A percentile compares a stretch with the other conserved stretches of the same genome.
These are phyloP conservation scores for Erebia epiphron DNA, from an alignment of 2,888 invertebrate species.

Conservation along the genomic window DNA sequence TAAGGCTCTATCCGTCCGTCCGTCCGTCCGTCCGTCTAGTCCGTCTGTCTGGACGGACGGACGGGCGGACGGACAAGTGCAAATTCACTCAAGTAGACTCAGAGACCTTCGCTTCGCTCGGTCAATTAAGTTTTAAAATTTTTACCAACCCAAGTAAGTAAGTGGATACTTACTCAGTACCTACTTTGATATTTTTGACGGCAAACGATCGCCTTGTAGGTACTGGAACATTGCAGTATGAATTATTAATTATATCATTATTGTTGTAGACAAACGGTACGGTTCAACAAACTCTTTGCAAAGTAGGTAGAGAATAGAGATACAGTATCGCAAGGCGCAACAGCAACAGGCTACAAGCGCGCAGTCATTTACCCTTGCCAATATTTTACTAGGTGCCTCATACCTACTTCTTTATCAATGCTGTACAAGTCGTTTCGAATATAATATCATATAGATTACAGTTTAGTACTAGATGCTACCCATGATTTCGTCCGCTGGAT, in stretches of 20 bases:
- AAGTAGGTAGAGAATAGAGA: slow-evolving; percentile 41
- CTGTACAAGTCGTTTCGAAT: not conserved
- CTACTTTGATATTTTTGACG: not conserved
- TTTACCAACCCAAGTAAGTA: not conserved
- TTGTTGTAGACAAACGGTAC: slow-evolving; percentile 60
- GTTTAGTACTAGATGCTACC: too few species aligned
- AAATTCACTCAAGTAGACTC: too few species aligned
- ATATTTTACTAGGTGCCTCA: slow-evolving; percentile 25
- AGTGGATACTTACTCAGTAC: not conserved
- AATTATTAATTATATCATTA: slow-evolving; percentile 63
- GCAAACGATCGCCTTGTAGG: slow-evolving; percentile 23
- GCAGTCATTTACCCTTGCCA: slow-evolving; percentile 45
- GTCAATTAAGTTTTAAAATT: too few species aligned
- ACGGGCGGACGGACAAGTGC: too few species aligned
- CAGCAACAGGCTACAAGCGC: slow-evolving; percentile 38
- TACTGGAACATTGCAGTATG: slow-evolving; percentile 49
- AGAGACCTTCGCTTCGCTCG: too few species aligned
- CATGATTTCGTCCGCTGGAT: too few species aligned
- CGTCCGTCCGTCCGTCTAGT: too few species aligned
- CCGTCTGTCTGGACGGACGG: too few species aligned
- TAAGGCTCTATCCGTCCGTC: too few species aligned
- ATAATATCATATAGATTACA: too few species aligned
- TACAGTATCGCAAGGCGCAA: slow-evolving; percentile 36
- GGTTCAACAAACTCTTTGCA: slow-evolving; percentile 61
- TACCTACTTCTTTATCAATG: slow-evolving; percentile 8